Evolutionary conservation across 2,113 vertebrate species (phyloP), one percentile per base, ranked within the genome.

Genomic region (Pelmatolapia mariae): DNA sequence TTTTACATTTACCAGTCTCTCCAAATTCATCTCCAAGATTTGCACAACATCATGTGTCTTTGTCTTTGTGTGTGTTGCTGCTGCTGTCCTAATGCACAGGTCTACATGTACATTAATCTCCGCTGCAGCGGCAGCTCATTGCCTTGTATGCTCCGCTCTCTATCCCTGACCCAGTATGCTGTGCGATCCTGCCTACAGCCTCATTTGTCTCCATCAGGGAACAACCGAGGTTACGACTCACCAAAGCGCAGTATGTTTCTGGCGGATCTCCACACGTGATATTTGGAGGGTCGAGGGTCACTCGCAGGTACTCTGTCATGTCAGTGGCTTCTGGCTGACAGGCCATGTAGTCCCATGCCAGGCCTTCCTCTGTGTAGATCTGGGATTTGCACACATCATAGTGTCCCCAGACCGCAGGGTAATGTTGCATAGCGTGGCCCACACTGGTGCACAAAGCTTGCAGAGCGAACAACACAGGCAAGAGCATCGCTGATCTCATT

Each of bases 341-440:
- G 92, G 99, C 98, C 97, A 98, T 99, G 96, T 99, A 99, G 97
- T 99, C 98, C 99, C 99, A 99, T 16, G 98, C 96, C 94, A 98
- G 97, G 86, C 98, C 99, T 93, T 99, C 98, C 91, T 99, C 99
- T 1, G 98, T 98, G 92, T 99, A 99, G 94, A 99, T 98, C 93
- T 98, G 98, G 82, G 97, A 99, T 94, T 99, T 99, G 94, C 99
- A 99, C 86, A 99, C 97, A 2, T 99, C 98, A 83, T 99, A 99
- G 95, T 99, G 99, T 94, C 98, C 98, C 98, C 98, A 99, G 45
- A 97, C 97, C 0, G 98, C 97, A 22, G 97, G 97, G 96, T 98
- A 99, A 94, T 98, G 98, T 94, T 99, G 98, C 96, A 98, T 97
- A 95, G 98, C 91, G 0, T 97, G 97, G 57, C 97, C 97, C 50